Percentiles rank a stretch among this genome's conserved stretches.
These are phyloP conservation scores for Notospermus geniculatus DNA, from an alignment of 1,140 invertebrate species.

Conservation along the genomic window DNA sequence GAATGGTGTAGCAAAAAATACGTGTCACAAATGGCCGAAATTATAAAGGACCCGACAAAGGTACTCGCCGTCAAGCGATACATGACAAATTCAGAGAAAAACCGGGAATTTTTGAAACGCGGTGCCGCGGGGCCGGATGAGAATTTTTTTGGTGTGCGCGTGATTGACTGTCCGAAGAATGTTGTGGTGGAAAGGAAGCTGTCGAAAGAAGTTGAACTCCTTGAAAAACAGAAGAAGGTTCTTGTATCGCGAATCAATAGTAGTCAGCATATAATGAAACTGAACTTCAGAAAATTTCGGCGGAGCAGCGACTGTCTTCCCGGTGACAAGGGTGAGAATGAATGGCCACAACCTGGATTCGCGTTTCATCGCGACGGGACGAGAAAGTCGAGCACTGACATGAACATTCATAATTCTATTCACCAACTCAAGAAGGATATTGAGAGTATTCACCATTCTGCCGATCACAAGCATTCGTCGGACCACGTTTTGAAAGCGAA, in stretches of 20 bases:
- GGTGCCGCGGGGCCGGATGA: background rate
- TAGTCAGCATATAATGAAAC: constrained; percentile 5
- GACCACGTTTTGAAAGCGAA: background rate
- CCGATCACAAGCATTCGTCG: background rate
- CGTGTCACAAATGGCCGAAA: too few species aligned
- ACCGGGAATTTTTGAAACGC: background rate
- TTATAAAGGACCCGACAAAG: background rate
- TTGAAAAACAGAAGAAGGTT: constrained; percentile 2
- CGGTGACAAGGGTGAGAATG: constrained; percentile 1
- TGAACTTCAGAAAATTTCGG: background rate
- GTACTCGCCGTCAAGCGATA: constrained; percentile 5
- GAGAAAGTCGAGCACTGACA: background rate
- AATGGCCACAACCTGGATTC: background rate
- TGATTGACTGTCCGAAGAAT: constrained; percentile 2
- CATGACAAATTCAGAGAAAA: background rate
- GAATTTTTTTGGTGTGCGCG: background rate
- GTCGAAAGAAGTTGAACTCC: background rate
- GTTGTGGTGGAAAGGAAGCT: background rate
- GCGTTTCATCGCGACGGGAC: background rate
- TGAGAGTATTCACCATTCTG: background rate
- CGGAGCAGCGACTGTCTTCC: background rate
- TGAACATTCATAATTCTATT: background rate
- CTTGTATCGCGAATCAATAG: background rate
- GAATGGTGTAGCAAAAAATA: too few species aligned
- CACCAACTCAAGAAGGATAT: background rate